Base-by-base conservation (phyloP, 2,797 vertebrate genomes). In the Sebastes jordani region DNA sequence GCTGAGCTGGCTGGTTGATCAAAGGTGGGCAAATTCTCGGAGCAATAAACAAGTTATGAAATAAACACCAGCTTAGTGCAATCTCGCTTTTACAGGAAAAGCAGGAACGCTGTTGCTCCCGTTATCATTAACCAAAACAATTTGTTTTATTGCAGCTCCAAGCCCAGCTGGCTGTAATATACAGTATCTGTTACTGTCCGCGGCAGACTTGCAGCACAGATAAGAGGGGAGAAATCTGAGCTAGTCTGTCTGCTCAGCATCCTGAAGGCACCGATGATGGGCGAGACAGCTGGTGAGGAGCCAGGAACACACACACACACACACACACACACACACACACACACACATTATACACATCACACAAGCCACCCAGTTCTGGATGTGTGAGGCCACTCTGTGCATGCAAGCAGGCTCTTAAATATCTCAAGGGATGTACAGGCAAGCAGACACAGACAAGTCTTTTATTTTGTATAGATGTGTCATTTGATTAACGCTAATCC, bases 281-380 rank as follows among this genome's bases (percentile, higher is more conserved):
- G 6, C 52, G 80, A 81, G 89, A 86, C 84, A 88, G 85, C 85
- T 85, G 90, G 82, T 76, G 64, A 72, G 62, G 56, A 88, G 83
- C 74, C 80, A 85, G 36, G 6, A 62, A 14, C 36, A 68, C 5
- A 59, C 46, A 30, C 4, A 30, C 4, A 23, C 23, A 23, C 23
- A 23, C 23, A 23, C 23, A 23, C 23, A 13, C 34, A 67, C 4
- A 58, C 34, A 67, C 4, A 59, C 34, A 67, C 4, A 59, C 38
- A 27, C 18, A 72, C 25, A 77, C 22, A 69, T 23, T 59, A 4
- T 60, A 67, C 71, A 56, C 81, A 75, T 66, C 42, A 38, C 55
- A 29, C 25, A 10, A 85, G 63, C 54, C 56, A 79, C 11, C 7
- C 6, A 42, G 62, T 46, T 6, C 29, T 75, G 60, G 22, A 62